phyloP scores from a whole-genome alignment of 1,140 invertebrate genomes.

The Arctopsyche grandis region DNA sequence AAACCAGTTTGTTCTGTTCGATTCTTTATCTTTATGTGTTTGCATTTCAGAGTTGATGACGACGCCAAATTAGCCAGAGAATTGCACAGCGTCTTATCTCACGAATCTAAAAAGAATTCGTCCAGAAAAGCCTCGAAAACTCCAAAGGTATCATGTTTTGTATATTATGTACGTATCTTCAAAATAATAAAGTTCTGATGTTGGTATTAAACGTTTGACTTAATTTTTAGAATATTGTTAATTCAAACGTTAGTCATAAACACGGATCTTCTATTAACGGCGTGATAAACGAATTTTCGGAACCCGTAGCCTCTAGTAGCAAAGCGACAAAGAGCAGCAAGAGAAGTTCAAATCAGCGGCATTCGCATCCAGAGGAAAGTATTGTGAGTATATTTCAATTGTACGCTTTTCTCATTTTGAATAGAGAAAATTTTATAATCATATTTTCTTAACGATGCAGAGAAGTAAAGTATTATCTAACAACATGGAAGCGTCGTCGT shows the following conservation, averaged over 20 bases:
- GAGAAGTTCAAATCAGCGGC: not conserved
- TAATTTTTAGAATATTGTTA: constrained; percentile 15
- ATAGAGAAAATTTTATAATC: too few relatives aligned
- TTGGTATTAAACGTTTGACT: too few relatives aligned
- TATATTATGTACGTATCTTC: not conserved
- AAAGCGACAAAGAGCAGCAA: not conserved
- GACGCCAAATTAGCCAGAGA: constrained; percentile 31
- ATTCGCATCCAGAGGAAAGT: not conserved
- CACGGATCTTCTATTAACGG: not conserved
- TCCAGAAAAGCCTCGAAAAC: not conserved
- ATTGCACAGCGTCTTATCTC: not conserved
- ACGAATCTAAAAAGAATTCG: constrained; percentile 15
- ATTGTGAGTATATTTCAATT: not conserved
- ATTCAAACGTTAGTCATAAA: not conserved
- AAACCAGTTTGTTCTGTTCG: too few relatives aligned
- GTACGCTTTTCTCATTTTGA: too few relatives aligned
- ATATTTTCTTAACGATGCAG: not conserved
- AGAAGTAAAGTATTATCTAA: not conserved
- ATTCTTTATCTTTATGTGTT: not conserved
- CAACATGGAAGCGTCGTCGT: not conserved
- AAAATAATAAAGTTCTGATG: too few relatives aligned
- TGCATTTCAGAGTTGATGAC: constrained; percentile 24
- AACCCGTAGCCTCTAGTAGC: not conserved
- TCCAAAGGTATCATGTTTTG: not conserved
- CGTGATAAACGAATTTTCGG: not conserved